Conservation (phyloP, 2,113 vertebrate species). For the Reinhardtius hippoglossoides region DNA sequence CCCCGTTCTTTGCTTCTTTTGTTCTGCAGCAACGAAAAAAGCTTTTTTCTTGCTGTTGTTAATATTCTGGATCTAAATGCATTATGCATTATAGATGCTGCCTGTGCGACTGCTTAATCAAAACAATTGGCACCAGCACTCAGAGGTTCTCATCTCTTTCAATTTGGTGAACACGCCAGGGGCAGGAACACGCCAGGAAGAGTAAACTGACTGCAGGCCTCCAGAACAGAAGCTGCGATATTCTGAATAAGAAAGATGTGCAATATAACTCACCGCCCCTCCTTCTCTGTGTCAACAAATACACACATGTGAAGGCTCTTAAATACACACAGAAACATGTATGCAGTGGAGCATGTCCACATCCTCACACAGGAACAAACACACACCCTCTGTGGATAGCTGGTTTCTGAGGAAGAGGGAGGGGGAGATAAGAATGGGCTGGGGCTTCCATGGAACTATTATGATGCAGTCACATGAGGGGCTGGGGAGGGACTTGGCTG, state of each 20-base stretch:
- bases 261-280: neutral
- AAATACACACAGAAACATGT: neutral
- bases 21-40: neutral
- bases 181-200: slow-evolving; percentile 8
- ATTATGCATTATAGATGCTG: slow-evolving; percentile 28
- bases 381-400: neutral
- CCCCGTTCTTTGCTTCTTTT: neutral
- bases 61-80: slow-evolving; percentile 26
- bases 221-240: neutral
- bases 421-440: slow-evolving; percentile 62
- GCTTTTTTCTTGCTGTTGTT: slow-evolving; percentile 2
- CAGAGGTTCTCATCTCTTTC: no score
- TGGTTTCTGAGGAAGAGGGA: slow-evolving; percentile 62
- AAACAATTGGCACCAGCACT: slow-evolving; percentile 7
- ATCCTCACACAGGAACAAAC: no score
- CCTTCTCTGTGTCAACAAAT: slow-evolving; percentile 1
- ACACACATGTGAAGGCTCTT: neutral
- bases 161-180: no score
- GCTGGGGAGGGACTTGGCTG: neutral
- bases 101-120: slow-evolving; percentile 17
- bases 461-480: neutral
- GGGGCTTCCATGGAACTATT: slow-evolving; percentile 60
- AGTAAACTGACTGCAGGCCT: slow-evolving; percentile 3
- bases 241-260: slow-evolving; percentile 42
- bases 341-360: no score